These are phyloP conservation scores for Seriola dumerili DNA, from an alignment of 2,113 vertebrate species.

Conservation along the genomic window DNA sequence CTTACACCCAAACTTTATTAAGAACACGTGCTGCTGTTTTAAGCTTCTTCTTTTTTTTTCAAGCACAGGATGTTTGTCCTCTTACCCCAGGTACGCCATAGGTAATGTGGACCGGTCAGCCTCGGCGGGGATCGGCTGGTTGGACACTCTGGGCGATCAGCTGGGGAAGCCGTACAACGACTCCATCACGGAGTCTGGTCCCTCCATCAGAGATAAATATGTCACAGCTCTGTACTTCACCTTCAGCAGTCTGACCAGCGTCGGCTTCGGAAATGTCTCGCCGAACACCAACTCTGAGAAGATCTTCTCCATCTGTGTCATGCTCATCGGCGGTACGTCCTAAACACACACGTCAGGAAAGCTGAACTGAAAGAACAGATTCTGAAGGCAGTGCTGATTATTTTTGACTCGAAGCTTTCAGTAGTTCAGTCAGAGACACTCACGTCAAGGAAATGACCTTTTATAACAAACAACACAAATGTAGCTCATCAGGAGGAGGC, in stretches of 20 bases:
- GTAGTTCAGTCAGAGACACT: too few species aligned
- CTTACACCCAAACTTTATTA: not conserved
- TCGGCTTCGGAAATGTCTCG: constrained; percentile 93
- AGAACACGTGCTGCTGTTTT: too few species aligned
- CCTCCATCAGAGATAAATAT: constrained; percentile 92
- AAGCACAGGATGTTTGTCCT: not conserved
- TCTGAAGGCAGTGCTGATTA: too few species aligned
- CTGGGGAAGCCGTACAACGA: constrained; percentile 90
- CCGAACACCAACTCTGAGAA: constrained; percentile 95
- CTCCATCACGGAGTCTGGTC: constrained; percentile 81
- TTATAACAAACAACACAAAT: too few species aligned
- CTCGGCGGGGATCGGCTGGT: constrained; percentile 87
- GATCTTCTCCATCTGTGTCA: constrained; percentile 95
- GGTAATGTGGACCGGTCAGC: constrained; percentile 89
- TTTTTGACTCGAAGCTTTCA: too few species aligned
- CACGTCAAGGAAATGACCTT: too few species aligned
- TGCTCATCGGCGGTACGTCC: constrained; percentile 92
- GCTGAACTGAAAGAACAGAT: too few species aligned
- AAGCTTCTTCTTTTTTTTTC: too few species aligned
- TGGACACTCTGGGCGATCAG: constrained; percentile 89
- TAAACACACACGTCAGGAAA: not conserved
- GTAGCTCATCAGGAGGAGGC: too few species aligned
- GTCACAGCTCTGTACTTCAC: constrained; percentile 95
- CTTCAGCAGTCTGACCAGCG: constrained; percentile 95
- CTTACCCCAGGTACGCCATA: constrained; percentile 81